phyloP scores from a whole-genome alignment of 92 coral and sea anemone genomes.

The Epizoanthus fatuus region DNA sequence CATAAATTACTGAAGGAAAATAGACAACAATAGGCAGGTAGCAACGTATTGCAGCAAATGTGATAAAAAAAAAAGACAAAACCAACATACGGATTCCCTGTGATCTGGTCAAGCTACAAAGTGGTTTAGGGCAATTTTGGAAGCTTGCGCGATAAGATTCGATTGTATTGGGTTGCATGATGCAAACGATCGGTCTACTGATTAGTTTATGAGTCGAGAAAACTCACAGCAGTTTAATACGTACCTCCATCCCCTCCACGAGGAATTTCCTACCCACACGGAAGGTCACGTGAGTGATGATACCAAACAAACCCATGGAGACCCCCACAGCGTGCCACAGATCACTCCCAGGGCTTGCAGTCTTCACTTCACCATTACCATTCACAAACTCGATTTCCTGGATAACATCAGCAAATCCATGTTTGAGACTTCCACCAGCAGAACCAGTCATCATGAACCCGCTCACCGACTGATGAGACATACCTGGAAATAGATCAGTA shows the following conservation, averaged over 20 bases:
- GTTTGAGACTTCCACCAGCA: constrained; percentile 82
- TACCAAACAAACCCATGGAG: constrained; percentile 82
- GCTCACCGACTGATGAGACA: constrained; percentile 75
- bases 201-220: no score
- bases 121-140: no score
- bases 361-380: constrained; percentile 58
- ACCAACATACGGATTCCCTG: no score
- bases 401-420: constrained; percentile 76
- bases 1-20: no score
- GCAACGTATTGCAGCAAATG: no score
- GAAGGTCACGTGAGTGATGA: constrained; percentile 79
- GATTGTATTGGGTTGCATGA: no score
- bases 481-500: constrained; percentile 4
- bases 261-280: constrained; percentile 51
- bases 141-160: no score
- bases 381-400: constrained; percentile 79
- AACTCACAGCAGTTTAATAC: background rate
- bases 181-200: no score
- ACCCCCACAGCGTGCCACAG: constrained; percentile 85
- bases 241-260: constrained; percentile 61
- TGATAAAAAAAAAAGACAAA: no score
- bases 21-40: no score
- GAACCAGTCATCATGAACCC: constrained; percentile 82
- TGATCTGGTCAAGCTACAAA: no score
- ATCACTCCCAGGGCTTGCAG: constrained; percentile 58